Evolutionary conservation across 2,797 vertebrate species (phyloP).

Genomic region (Chromis chromis): DNA sequence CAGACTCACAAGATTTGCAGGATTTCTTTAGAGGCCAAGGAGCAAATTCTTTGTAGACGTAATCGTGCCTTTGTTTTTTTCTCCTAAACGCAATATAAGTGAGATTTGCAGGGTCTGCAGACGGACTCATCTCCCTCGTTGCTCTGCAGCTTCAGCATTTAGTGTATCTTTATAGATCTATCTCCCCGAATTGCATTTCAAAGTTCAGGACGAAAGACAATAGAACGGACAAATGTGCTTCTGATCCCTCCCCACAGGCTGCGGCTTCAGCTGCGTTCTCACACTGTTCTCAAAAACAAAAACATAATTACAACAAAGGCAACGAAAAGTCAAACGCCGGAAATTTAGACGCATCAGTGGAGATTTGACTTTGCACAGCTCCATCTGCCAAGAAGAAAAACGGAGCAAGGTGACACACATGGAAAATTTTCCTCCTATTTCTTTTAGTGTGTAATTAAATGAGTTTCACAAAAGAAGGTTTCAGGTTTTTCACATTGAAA

Average conservation of each 20-base stretch:
- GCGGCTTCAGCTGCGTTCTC: conserved; percentile 50
- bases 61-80: conserved; percentile 46
- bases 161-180: conserved; percentile 75
- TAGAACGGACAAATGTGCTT: conserved; percentile 68
- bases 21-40: conserved; percentile 65
- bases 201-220: conserved; percentile 70
- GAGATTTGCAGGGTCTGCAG: conserved; percentile 77
- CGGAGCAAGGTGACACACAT: conserved; percentile 38
- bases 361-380: conserved; percentile 59
- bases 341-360: conserved; percentile 51
- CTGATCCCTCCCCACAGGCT: conserved; percentile 77
- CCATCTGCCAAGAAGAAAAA: conserved; percentile 44
- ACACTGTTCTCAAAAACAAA: conserved; percentile 55
- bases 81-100: conserved; percentile 79
- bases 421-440: conserved; percentile 29
- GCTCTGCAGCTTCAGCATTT: conserved; percentile 65
- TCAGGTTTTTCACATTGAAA: neutral
- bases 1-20: conserved; percentile 63
- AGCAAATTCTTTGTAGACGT: conserved; percentile 66
- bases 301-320: conserved; percentile 60
- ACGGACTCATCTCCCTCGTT: conserved; percentile 60
- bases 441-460: conserved; percentile 18
- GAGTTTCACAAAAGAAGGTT: conserved; percentile 18
- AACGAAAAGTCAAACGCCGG: conserved; percentile 64
- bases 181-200: conserved; percentile 74